Base-by-base conservation (phyloP, 2,888 invertebrate genomes). In the Zygothrica quintamaculata region DNA sequence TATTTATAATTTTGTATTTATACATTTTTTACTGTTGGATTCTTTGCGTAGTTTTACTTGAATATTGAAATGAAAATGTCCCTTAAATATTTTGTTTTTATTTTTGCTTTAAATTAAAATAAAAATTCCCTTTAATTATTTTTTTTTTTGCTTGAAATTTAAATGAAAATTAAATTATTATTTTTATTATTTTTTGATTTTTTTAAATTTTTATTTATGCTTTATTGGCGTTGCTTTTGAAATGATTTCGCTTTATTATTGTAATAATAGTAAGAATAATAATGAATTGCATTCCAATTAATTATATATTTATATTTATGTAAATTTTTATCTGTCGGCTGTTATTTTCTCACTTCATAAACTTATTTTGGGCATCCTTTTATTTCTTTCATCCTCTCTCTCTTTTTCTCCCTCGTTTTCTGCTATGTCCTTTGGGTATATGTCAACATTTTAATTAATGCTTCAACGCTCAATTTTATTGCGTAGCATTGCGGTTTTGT, bases 371-470 rank as follows among this genome's bases (percentile, higher is more conserved):
- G 12, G 26, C 13, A 8, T 16, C 18, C 29, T 26, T 11, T 40
- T 7, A n/a, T 33, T 15, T 47, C n/a, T 33, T 15, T n/a, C 12
- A 4, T 40, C 31, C 26, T 37, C 9, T 11, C 13, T 40, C n/a
- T n/a, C n/a, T n/a, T n/a, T n/a, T n/a, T n/a, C n/a, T n/a, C n/a
- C n/a, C n/a, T n/a, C n/a, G n/a, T 12, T n/a, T 12, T 11, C 1
- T 8, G 1, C 1, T 50, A 47, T 43, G 39, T 40, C 39, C 48
- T 56, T 52, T 44, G 22, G 31, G 33, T 42, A 33, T 34, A 44
- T 64, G 82, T 61, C 75, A 81, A 77, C 78, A 59, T 59, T 71
- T 79, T 71, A 84, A 84, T 84, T 84, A 79, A 74, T 81, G 72
- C 76, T 55, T 58, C 44, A 68, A 58, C 61, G 68, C 68, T 72